A percentile compares a stretch with the other conserved stretches of the same genome.
phyloP scores from a whole-genome alignment of 2,113 vertebrate species.

The Indri indri region DNA sequence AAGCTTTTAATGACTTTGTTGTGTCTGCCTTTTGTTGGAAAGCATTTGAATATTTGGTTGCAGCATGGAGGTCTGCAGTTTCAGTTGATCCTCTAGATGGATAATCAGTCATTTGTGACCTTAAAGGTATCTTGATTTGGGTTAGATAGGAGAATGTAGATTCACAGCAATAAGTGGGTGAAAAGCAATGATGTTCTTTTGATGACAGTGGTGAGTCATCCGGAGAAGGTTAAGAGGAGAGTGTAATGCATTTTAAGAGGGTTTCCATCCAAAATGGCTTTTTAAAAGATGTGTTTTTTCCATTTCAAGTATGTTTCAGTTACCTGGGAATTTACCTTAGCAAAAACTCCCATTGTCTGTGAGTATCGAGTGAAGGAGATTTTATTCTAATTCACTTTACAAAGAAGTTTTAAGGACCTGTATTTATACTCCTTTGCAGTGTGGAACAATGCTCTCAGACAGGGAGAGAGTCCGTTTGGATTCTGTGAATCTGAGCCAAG shows the following conservation, averaged over 20 bases:
- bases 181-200: not conserved
- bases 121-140: too few species aligned
- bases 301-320: slow-evolving; percentile 17
- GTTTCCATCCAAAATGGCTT: not conserved
- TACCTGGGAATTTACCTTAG: slow-evolving; percentile 37
- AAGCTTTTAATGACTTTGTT: too few species aligned
- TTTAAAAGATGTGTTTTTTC: slow-evolving; percentile 22
- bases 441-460: slow-evolving; percentile 32
- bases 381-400: slow-evolving; percentile 31
- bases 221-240: slow-evolving; percentile 53
- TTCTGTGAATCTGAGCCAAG: slow-evolving; percentile 60
- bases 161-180: too few species aligned
- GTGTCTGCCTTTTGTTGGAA: too few species aligned
- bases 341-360: not conserved
- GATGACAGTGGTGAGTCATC: slow-evolving; percentile 41
- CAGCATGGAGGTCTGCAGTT: too few species aligned
- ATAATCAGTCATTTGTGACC: too few species aligned
- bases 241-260: slow-evolving; percentile 40
- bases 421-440: slow-evolving; percentile 27
- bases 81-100: too few species aligned
- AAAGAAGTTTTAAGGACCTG: slow-evolving; percentile 37
- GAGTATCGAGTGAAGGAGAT: not conserved
- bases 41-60: too few species aligned
- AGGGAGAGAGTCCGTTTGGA: slow-evolving; percentile 50
- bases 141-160: too few species aligned